Base-by-base conservation (phyloP, 2,797 vertebrate genomes). In the Macropus fuliginosus region DNA sequence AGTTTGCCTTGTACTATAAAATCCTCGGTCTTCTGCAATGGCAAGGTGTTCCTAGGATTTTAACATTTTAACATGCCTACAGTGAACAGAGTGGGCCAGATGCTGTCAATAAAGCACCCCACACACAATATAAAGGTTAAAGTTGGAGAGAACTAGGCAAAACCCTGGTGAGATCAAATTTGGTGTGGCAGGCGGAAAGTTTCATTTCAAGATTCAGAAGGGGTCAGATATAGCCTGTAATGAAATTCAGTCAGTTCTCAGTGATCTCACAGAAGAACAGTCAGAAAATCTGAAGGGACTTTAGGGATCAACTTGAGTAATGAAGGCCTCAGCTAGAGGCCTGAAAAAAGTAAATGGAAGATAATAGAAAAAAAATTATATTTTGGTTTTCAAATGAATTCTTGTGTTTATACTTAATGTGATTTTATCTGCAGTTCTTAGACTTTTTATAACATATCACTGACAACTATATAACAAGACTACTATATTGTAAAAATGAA, bases 351-450 rank as follows among this genome's bases (percentile, higher is more conserved):
- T 3, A 3, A 93, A 46, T 81, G 40, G 40, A 81, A 81, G 9
- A 81, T 2, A 95, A 56, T 27, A 28, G 9, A 2, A 34, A 46
- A 56, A 46, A 56, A 93, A 10, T 54, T n/a, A 40, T 12, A 91
- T 59, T n/a, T n/a, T 93, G 31, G 18, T 74, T 96, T 95, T 93
- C 87, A 94, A 92, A 59, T 50, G 40, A 81, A 52, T 46, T 57
- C 40, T 92, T 6, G 46, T 54, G 31, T 92, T 96, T 95, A 54
- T 40, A 92, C 40, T 18, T 13, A 18, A 50, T 56, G 16, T 55
- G 16, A 66, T 62, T 91, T 40, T 24, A 55, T 94, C 56, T 96
- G 62, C 52, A 54, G 74, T 46, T 10, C 40, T 81, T 74, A 27
- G 40, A 81, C 46, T 81, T 81, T 16, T 81, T 81, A 46, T 46